phyloP scores from a whole-genome alignment of 2,113 vertebrate genomes.

The Marmota monax region DNA sequence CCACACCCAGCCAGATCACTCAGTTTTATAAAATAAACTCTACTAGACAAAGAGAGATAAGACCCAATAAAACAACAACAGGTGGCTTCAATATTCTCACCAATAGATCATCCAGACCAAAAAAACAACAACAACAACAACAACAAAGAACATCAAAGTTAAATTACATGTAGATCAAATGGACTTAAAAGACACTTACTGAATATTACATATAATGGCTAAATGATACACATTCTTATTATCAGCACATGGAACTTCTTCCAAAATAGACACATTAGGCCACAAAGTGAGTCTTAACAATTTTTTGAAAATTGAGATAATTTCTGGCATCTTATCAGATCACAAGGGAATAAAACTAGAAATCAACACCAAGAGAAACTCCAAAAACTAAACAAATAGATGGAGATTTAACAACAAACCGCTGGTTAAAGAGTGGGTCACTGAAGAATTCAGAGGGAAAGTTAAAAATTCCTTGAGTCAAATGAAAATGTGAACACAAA shows the following conservation, averaged over 20 bases:
- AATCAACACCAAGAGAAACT: background rate
- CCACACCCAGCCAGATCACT: background rate
- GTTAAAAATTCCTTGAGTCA: background rate
- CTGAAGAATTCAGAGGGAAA: background rate
- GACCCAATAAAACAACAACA: background rate
- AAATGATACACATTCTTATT: background rate
- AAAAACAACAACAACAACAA: background rate
- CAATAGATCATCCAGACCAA: background rate
- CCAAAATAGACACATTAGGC: background rate
- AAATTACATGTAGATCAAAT: background rate
- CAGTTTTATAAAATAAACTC: background rate
- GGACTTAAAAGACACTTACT: background rate
- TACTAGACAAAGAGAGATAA: background rate
- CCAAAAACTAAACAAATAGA: background rate
- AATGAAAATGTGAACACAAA: background rate
- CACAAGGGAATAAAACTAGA: background rate
- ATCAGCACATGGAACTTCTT: background rate
- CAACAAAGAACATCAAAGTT: background rate
- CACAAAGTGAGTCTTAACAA: background rate
- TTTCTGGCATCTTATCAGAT: background rate
- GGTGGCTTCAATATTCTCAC: background rate
- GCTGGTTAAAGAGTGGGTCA: background rate
- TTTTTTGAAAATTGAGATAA: background rate
- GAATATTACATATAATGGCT: background rate
- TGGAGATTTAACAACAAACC: background rate